Conservation (phyloP, 2,888 invertebrate genomes). For the Vesta saturnalis region DNA sequence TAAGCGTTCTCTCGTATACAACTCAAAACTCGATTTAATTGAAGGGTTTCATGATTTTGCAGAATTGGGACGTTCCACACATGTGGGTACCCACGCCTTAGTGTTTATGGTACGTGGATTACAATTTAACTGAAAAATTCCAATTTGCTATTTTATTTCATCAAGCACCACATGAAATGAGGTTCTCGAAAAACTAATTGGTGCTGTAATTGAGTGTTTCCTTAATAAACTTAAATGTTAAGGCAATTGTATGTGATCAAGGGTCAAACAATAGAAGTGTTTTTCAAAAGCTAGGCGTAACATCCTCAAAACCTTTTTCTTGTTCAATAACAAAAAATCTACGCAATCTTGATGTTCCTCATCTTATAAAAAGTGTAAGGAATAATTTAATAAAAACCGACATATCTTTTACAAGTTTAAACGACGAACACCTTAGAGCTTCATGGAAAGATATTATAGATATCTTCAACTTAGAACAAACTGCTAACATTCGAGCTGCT, state of each 20-base stretch:
- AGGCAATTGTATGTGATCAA: too few species aligned
- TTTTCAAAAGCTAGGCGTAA: neutral
- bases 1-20: neutral
- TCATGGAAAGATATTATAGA: too few species aligned
- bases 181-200: neutral
- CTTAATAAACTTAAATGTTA: too few species aligned
- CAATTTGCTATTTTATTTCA: too few species aligned
- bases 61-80: neutral
- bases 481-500: too few species aligned
- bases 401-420: neutral
- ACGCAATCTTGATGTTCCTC: constrained; percentile 1
- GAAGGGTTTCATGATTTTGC: neutral
- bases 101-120: neutral
- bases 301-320: neutral
- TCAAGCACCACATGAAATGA: neutral
- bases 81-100: neutral
- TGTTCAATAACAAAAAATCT: neutral
- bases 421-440: too few species aligned
- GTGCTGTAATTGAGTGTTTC: neutral
- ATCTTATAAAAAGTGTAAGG: too few species aligned
- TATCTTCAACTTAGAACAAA: too few species aligned
- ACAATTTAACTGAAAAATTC: neutral
- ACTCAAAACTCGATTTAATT: neutral
- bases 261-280: too few species aligned
- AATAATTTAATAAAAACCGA: too few species aligned